Evolutionary conservation across 2,888 invertebrate species (phyloP), one percentile per base, ranked within the genome.

Genomic region (Boloria euphrosyne): DNA sequence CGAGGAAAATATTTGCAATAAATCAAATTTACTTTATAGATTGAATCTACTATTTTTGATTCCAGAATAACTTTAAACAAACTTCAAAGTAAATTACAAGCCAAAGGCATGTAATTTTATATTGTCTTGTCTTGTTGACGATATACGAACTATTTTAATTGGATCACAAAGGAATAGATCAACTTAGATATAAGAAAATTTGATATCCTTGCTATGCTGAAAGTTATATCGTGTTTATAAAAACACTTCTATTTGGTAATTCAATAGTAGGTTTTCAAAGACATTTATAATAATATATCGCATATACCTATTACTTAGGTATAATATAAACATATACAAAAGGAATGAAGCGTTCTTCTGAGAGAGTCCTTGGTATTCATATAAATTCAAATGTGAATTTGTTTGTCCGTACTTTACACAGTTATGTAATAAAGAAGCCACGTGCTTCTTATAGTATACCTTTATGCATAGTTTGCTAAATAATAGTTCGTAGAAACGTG

Each of bases 11-110:
- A 67, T 66, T 68, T 66, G 64, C 61, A 59, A 55, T 60, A 61
- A 69, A 64, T 66, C 60, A 63, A 59, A 51, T 38, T 68, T 62
- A 59, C 50, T 63, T 43, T 31, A 65, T 22, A 53, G 65, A 67
- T 50, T 31, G 31, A 38, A 7, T 38, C 10, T 38, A 10, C 10
- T 38, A 38, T 38, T 38, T 38, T 38, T 38, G 31, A 38, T 38
- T 38, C 7, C 31, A 38, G 10, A 38, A 10, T 38, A 38, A 10
- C 31, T 38, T 38, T 3, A 3, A 22, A 22, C 22, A 22, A 22
- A 22, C 22, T 22, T 22, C 22, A 22, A 22, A 22, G 22, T 22
- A 22, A 22, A 22, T 22, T 22, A 22, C 22, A 10, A 38, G 10
- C 10, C 31, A 7, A 38, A 38, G 31, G 10, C 31, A 38, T 38